phyloP scores from a whole-genome alignment of 2,113 vertebrate species.

The Pelvicachromis taeniatus region DNA sequence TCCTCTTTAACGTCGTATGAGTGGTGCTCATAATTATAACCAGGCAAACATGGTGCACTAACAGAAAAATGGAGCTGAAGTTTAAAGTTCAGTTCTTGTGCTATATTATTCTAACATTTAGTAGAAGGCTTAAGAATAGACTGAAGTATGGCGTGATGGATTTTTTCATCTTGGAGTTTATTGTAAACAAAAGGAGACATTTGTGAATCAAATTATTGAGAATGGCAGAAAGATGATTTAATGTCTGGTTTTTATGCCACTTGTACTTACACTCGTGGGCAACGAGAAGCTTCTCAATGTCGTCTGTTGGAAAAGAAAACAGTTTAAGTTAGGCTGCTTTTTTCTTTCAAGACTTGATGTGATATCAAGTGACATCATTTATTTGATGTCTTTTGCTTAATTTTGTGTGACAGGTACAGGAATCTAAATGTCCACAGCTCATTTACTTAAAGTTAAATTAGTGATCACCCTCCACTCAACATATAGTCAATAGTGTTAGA shows the following conservation, averaged over 20 bases:
- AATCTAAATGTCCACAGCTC: slow-evolving; percentile 79
- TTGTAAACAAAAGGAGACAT: not conserved
- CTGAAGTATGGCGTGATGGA: not conserved
- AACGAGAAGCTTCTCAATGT: not conserved
- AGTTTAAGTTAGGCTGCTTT: not conserved
- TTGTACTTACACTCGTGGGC: not conserved
- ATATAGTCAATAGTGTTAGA: slow-evolving; percentile 80
- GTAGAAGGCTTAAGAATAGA: slow-evolving; percentile 1
- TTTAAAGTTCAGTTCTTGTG: slow-evolving; percentile 13
- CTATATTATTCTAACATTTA: slow-evolving; percentile 2
- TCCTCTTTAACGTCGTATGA: not conserved
- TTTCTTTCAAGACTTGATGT: not conserved
- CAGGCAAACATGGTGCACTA: not conserved
- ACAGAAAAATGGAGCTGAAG: not conserved
- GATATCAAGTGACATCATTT: not conserved
- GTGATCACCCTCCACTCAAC: slow-evolving; percentile 76
- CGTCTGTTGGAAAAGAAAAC: not conserved
- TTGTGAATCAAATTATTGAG: not conserved
- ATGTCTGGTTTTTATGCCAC: not conserved
- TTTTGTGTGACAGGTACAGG: slow-evolving; percentile 47
- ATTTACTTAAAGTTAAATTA: slow-evolving; percentile 84
- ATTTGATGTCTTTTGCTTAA: slow-evolving; percentile 20
- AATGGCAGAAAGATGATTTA: not conserved
- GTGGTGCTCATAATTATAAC: not conserved
- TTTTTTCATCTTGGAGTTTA: not conserved